Evolutionary conservation across 2,888 invertebrate genomes (phyloP), one percentile per base, ranked within the genome.

Genomic region (Caenorhabditis sp.): DNA sequence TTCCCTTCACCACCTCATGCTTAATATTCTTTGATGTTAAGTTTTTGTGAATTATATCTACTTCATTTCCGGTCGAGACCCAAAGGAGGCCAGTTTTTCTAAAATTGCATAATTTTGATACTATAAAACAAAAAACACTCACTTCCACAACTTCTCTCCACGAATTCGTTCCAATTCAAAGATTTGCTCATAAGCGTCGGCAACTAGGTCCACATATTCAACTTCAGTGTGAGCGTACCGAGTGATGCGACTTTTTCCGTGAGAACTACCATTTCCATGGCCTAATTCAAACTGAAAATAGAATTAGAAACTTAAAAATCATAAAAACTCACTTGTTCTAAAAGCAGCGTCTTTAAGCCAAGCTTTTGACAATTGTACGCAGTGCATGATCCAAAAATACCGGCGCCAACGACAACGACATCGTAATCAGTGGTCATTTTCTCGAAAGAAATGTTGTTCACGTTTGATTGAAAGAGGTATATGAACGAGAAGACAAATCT

Each of bases 201-300:
- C 72, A 9, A 87, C 86, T 6, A 87, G 40, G 1, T 83, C 83
- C 20, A 90, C 69, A 69, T 89, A 90, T 11, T 84, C 78, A 0
- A 79, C 68, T 11, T 89, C 82, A 18, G 82, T 83, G 69, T 90
- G 90, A 8, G 88, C 89, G 55, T 87, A 87, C n/a, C 90, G 88
- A 53, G 88, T 91, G 70, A 90, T 91, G 24, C 90, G 65, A 20
- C 89, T 89, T 11, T 82, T 86, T 35, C 90, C 90, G 60, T 90
- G 90, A 9, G 90, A 91, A 61, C 89, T 88, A 24, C 90, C 90
- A n/a, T 85, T 80, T 5, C n/a, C 53, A 70, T 90, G 90, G 20
- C 87, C 85, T 8, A 84, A 65, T 44, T 77, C 22, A 55, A 85
- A 89, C 89, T 89, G 72, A 60, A 84, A 40, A 71, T 26, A 11